Conservation (phyloP, 2,113 vertebrate species). For the Lophius piscatorius region DNA sequence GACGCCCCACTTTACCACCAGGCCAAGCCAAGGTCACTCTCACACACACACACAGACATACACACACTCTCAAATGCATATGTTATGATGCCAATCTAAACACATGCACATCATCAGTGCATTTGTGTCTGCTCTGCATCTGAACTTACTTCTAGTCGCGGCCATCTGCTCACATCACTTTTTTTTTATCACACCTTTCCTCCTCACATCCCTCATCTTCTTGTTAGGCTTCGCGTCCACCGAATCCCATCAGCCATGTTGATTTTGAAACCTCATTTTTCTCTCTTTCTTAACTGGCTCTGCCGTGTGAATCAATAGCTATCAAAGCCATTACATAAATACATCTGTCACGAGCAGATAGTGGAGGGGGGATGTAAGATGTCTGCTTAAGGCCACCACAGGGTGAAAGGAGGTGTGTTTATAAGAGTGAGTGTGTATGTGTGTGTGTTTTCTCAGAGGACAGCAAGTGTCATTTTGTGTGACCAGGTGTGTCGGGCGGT, state of each 20-base stretch:
- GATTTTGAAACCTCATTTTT: slow-evolving; percentile 79
- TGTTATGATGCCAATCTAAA: slow-evolving; percentile 4
- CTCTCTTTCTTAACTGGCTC: slow-evolving; percentile 74
- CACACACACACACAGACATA: slow-evolving; percentile 58
- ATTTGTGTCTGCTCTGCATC: background rate
- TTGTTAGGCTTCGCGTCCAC: slow-evolving; percentile 49
- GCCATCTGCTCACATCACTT: slow-evolving; percentile 1
- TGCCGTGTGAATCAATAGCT: slow-evolving; percentile 76
- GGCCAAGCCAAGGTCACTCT: slow-evolving; percentile 83
- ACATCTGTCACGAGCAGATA: slow-evolving; percentile 80
- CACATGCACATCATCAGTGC: slow-evolving; percentile 36
- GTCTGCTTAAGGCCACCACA: slow-evolving; percentile 72
- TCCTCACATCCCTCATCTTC: slow-evolving; percentile 45
- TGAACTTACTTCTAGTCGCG: background rate
- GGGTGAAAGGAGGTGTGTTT: slow-evolving; percentile 59
- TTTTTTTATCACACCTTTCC: slow-evolving; percentile 4
- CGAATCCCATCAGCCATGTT: slow-evolving; percentile 63
- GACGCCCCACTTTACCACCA: slow-evolving; percentile 80
- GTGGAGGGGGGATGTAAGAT: slow-evolving; percentile 69
- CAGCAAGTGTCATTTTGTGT: slow-evolving; percentile 63
- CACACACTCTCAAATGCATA: slow-evolving; percentile 31
- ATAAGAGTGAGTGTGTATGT: slow-evolving; percentile 25
- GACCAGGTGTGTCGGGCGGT: slow-evolving; percentile 66
- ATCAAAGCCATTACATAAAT: slow-evolving; percentile 81
- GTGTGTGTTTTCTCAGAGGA: slow-evolving; percentile 7